Percentiles rank a stretch among this genome's conserved stretches.
These are phyloP conservation scores for Cygnus buccinator DNA, from an alignment of 2,113 vertebrate species.

Conservation along the genomic window DNA sequence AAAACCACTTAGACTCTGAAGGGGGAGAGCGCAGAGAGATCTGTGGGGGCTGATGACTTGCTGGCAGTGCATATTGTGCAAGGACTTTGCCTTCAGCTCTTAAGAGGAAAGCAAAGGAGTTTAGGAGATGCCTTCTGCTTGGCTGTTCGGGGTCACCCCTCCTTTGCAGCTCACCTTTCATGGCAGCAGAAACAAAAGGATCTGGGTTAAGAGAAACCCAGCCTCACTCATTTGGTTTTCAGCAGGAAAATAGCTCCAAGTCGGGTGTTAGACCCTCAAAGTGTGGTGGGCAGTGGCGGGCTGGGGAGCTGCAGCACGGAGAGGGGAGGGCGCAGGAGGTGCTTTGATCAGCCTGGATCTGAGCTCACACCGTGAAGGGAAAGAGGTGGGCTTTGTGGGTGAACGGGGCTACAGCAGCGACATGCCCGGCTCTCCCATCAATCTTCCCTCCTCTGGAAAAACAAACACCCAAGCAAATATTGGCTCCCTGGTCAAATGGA, in stretches of 20 bases:
- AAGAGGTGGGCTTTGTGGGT: not conserved
- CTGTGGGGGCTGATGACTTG: not conserved
- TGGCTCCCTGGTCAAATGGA: not conserved
- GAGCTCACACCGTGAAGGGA: rapidly evolving
- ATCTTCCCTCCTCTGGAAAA: not conserved
- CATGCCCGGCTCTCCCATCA: not conserved
- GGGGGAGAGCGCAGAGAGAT: not conserved
- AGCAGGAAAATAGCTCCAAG: not conserved
- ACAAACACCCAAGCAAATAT: not conserved
- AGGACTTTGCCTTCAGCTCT: not conserved
- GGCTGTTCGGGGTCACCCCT: not conserved
- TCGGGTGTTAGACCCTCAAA: rapidly evolving
- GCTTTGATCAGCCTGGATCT: rapidly evolving
- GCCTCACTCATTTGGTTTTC: not conserved
- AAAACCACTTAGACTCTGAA: not conserved
- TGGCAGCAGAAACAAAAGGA: not conserved
- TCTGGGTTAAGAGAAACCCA: not conserved
- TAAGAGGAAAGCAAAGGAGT: not conserved
- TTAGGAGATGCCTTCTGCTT: no score
- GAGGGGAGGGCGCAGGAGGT: not conserved
- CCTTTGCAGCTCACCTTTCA: not conserved
- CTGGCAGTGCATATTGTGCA: rapidly evolving
- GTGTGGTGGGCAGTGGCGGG: not conserved
- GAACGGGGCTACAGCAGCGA: not conserved
- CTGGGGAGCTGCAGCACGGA: not conserved